Evolutionary conservation across 2,888 invertebrate species (phyloP), one percentile per base, ranked within the genome.

Genomic region (Pasiphila rectangulata): DNA sequence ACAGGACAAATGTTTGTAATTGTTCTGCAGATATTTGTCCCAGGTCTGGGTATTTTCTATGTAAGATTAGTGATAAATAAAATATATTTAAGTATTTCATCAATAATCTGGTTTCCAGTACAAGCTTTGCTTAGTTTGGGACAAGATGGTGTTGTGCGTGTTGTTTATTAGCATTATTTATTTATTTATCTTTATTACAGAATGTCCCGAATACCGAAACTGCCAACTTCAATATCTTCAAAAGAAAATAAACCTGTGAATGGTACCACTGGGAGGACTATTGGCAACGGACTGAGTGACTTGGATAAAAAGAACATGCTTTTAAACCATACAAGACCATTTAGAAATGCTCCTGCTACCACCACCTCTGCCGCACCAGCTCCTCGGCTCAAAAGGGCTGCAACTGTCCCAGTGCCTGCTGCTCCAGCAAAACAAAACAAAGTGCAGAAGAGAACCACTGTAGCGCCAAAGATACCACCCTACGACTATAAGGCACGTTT

Each of bases 401-500:
- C 83, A 1, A 77, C 84, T 21, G 79, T 64, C 1, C 83, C 85
- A 1, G 63, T 79, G 23, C 50, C 76, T 23, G 39, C 73, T 35
- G 56, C 71, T 3, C 74, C 80, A 7, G 59, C 68, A 3, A 87
- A 85, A 67, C 56, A 72, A 9, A 58, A 66, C 3, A 89, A 83
- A 69, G 64, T 87, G 3, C 84, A 84, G 51, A 79, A 72, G 46
- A 89, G 87, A 57, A 61, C 65, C n/a, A 72, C 70, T 34, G 81
- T 75, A 12, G 86, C 87, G 2, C 91, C 91, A 41, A 90, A 92
- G 52, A 90, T 91, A 36, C 85, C 91, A 4, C 85, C 92, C 0
- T 92, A 93, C 72, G 93, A 93, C 64, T 92, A 90, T 54, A 92
- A 93, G 72, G 92, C 92, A 17, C 90, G 93, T 37, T 91, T 91